Percentiles rank a stretch among this genome's conserved stretches.
These are phyloP conservation scores for Diplodus sargus DNA, from an alignment of 2,797 vertebrate genomes.

Conservation along the genomic window DNA sequence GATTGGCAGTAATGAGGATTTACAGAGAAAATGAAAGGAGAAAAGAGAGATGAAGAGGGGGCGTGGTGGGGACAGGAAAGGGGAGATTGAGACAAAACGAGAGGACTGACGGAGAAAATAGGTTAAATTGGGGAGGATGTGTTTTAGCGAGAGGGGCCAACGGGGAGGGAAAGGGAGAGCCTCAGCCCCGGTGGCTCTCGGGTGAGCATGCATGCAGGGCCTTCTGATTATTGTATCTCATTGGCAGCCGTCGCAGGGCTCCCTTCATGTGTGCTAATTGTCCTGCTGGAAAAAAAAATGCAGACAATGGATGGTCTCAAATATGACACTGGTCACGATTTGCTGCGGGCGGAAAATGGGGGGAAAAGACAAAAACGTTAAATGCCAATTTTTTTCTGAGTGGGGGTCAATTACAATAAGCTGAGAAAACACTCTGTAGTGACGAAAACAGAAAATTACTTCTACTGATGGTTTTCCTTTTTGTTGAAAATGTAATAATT, in stretches of 20 bases:
- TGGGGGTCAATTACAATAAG: conserved; percentile 8
- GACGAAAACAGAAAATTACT: conserved; percentile 23
- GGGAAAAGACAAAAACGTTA: conserved; percentile 32
- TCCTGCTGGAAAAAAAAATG: conserved; percentile 48
- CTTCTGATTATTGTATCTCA: conserved; percentile 60
- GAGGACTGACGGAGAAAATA: conserved; percentile 61
- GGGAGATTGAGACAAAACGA: conserved; percentile 56
- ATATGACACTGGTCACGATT: conserved; percentile 44
- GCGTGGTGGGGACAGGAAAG: conserved; percentile 14
- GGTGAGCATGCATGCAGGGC: conserved; percentile 39
- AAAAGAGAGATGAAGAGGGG: conserved; percentile 39
- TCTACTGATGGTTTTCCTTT: neutral
- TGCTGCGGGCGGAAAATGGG: conserved; percentile 33
- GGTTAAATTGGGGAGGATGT: conserved; percentile 61
- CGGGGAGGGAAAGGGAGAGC: conserved; percentile 12
- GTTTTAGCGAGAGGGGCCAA: conserved; percentile 41
- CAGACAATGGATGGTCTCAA: conserved; percentile 57
- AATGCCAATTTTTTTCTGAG: conserved; percentile 17
- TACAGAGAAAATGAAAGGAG: conserved; percentile 56
- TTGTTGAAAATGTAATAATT: conserved; percentile 5
- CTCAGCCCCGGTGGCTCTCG: conserved; percentile 30
- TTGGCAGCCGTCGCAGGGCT: conserved; percentile 49
- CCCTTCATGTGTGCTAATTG: conserved; percentile 63
- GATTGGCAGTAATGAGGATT: conserved; percentile 66
- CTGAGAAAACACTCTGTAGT: conserved; percentile 7